These are phyloP conservation scores for Caligus rogercresseyi DNA, from an alignment of 1,140 invertebrate genomes.

Conservation along the genomic window DNA sequence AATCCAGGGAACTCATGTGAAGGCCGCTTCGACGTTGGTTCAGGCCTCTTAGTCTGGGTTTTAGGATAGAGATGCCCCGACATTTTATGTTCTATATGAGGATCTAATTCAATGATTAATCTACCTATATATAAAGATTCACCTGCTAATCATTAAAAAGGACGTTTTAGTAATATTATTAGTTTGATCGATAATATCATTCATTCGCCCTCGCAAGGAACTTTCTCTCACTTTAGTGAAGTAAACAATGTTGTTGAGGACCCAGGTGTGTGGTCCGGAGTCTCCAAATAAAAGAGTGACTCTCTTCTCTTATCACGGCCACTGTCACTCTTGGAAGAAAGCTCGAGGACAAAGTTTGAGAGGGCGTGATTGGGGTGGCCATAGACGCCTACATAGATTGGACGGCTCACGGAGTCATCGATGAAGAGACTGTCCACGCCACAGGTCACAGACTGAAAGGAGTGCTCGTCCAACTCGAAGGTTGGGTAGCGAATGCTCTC, in stretches of 20 bases:
- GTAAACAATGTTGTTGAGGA: background rate
- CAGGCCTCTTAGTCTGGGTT: background rate
- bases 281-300: too few relatives aligned
- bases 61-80: background rate
- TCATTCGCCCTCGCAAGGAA: too few relatives aligned
- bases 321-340: background rate
- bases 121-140: too few relatives aligned
- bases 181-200: background rate
- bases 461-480: background rate
- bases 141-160: too few relatives aligned
- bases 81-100: background rate
- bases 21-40: background rate
- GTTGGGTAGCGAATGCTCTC: background rate
- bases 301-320: too few relatives aligned
- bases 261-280: background rate
- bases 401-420: background rate
- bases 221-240: background rate
- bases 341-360: background rate
- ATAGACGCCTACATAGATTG: background rate
- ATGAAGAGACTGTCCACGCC: background rate
- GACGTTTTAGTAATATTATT: too few relatives aligned
- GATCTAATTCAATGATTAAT: too few relatives aligned
- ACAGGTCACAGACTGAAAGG: background rate
- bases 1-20: background rate
- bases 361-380: background rate